A percentile compares a stretch with the other conserved stretches of the same genome.
phyloP scores from a whole-genome alignment of 2,113 vertebrate species.

The Eclectus roratus region DNA sequence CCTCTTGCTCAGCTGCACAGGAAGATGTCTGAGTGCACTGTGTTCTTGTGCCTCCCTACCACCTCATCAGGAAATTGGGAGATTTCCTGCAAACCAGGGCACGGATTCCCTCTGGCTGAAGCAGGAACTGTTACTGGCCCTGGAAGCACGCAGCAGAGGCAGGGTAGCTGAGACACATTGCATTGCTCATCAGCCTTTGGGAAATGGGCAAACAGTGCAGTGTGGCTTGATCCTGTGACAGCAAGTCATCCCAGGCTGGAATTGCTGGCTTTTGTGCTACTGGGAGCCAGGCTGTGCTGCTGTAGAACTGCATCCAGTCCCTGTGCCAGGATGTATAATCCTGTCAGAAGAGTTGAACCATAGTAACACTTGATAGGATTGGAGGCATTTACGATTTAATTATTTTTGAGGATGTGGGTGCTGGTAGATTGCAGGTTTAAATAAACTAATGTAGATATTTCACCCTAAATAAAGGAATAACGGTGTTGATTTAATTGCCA shows the following conservation, averaged over 20 bases:
- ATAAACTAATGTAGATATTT: not conserved
- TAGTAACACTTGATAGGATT: not conserved
- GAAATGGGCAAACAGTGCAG: not conserved
- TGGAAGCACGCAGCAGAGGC: not conserved
- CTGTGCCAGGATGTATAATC: rapidly evolving
- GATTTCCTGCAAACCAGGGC: not conserved
- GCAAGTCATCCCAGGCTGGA: not conserved
- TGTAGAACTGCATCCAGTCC: not conserved
- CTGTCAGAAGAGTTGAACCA: not conserved
- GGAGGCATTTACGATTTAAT: not conserved
- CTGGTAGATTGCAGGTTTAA: not conserved
- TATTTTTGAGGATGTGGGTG: not conserved
- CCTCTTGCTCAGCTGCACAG: not conserved
- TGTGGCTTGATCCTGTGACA: rapidly evolving
- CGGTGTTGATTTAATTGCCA: not conserved
- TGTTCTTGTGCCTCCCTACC: not conserved
- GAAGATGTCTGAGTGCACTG: rapidly evolving
- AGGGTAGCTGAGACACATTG: not conserved
- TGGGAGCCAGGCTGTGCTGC: not conserved
- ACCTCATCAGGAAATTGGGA: not conserved
- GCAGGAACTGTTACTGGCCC: not conserved
- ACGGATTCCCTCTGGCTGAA: not conserved
- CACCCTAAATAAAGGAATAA: not conserved
- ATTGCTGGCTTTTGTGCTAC: not conserved
- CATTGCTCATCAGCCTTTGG: not conserved